Evolutionary conservation across 2,113 vertebrate genomes (phyloP).

Genomic region (Bubo scandiacus): DNA sequence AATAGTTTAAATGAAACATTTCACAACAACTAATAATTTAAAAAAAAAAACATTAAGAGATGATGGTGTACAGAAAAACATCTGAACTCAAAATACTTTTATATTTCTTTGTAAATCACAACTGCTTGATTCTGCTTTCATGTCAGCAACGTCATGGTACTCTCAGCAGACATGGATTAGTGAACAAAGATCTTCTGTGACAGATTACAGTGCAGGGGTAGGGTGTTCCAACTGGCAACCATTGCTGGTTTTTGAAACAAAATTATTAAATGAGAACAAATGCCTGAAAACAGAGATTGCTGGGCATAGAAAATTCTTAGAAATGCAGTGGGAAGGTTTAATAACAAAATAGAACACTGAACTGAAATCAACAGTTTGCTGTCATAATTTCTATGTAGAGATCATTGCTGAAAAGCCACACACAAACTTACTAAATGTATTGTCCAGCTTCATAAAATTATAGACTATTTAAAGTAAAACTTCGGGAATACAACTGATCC

Average conservation of each 20-base stretch:
- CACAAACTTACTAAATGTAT: background rate
- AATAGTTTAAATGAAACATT: background rate
- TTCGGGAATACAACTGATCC: background rate
- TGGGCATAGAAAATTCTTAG: background rate
- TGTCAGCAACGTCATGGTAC: background rate
- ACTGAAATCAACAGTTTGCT: background rate
- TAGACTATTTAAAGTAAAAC: background rate
- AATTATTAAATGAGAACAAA: background rate
- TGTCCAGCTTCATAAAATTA: background rate
- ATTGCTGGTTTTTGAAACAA: background rate
- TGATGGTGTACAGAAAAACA: background rate
- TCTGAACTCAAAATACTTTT: background rate
- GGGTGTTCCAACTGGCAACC: background rate
- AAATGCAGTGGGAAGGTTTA: background rate
- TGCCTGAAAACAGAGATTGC: background rate
- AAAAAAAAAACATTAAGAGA: accelerated
- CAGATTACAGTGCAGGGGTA: background rate
- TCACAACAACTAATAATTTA: background rate
- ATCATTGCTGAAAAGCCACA: background rate
- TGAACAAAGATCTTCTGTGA: background rate
- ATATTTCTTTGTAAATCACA: background rate
- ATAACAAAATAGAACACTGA: background rate
- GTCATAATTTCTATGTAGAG: background rate
- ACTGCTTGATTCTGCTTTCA: background rate
- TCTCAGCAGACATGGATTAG: background rate